A percentile compares a stretch with the other conserved stretches of the same genome.
Conservation (phyloP, 1,140 invertebrate species). For the Cotesia vestalis region DNA sequence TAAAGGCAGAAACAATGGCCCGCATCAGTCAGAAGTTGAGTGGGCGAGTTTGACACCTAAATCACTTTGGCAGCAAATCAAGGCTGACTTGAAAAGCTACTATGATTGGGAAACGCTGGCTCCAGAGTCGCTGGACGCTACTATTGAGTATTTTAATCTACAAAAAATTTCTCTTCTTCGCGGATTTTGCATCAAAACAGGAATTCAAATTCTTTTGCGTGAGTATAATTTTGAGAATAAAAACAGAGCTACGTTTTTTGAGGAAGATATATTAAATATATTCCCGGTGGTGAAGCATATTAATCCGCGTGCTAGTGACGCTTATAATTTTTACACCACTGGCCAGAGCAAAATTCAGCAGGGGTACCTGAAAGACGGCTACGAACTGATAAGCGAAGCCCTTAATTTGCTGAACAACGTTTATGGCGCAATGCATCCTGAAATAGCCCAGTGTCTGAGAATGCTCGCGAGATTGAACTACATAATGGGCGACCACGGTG, state of each 20-base stretch:
- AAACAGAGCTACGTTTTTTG: slow-evolving; percentile 87
- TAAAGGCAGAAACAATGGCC: slow-evolving; percentile 72
- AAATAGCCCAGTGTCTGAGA: slow-evolving; percentile 94
- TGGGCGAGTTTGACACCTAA: slow-evolving; percentile 89
- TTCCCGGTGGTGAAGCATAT: slow-evolving; percentile 98
- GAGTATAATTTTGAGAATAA: slow-evolving; percentile 94
- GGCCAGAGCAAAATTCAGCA: slow-evolving; percentile 97
- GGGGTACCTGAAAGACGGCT: slow-evolving; percentile 93
- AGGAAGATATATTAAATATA: slow-evolving; percentile 96
- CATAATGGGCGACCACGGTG: slow-evolving; percentile 93
- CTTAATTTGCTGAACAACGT: slow-evolving; percentile 97
- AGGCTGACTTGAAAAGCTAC: slow-evolving; percentile 81
- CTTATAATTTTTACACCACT: slow-evolving; percentile 97
- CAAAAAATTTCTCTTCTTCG: slow-evolving; percentile 91
- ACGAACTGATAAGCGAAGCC: slow-evolving; percentile 95
- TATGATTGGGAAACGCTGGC: slow-evolving; percentile 87
- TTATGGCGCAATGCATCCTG: slow-evolving; percentile 98
- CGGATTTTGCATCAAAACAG: slow-evolving; percentile 84
- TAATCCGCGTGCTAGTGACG: slow-evolving; percentile 94
- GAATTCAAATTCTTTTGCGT: slow-evolving; percentile 89
- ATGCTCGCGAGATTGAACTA: slow-evolving; percentile 96
- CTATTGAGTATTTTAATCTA: slow-evolving; percentile 80
- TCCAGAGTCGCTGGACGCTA: slow-evolving; percentile 80
- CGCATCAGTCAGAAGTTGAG: slow-evolving; percentile 69
- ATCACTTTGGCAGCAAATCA: slow-evolving; percentile 87